Base-by-base conservation (phyloP, 1,140 invertebrate species). In the Dryas iulia region DNA sequence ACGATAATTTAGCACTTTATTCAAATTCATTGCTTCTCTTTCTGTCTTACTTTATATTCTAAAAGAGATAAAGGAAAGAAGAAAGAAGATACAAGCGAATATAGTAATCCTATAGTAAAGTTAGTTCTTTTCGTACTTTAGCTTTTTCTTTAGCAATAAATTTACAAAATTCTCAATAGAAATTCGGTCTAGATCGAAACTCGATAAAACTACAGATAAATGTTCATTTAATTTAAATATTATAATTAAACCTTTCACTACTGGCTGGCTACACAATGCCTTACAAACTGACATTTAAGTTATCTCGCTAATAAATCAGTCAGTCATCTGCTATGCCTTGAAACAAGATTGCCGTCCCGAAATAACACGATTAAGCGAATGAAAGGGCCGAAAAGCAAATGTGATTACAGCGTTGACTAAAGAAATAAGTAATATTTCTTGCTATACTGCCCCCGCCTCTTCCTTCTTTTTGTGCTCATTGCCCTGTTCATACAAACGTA, bases 371-470 rank as follows among this genome's bases (percentile, higher is more conserved):
- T 91, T 91, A 91, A 86, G 81, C 80, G 84, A 86, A 87, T 84
- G 84, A 89, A 89, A 89, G 83, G 84, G 73, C 84, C 84, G 77
- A 87, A 86, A 83, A 78, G 83, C 84, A 91, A 84, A 91, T 91
- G 89, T 91, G 86, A 91, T 91, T 91, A 91, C 86, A 79, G 84
- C 78, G 77, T 81, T 84, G 82, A 77, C 83, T 81, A 76, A 85
- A 85, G 83, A 89, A 90, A 89, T 89, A 89, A 88, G 82, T 87
- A 86, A 89, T 90, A 89, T 90, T 89, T 88, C 84, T 89, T 86
- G 64, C 67, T 70, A 58, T 63, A 75, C 76, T 78, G 71, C 72
- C 65, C 66, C 69, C 72, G 63, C 71, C 74, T 77, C 76, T 66
- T 62, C 66, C 68, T 74, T 69, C 52, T 73, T 66, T 66, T 68